Base-by-base conservation (phyloP, 1,140 invertebrate genomes). In the Trichonephila inaurata region DNA sequence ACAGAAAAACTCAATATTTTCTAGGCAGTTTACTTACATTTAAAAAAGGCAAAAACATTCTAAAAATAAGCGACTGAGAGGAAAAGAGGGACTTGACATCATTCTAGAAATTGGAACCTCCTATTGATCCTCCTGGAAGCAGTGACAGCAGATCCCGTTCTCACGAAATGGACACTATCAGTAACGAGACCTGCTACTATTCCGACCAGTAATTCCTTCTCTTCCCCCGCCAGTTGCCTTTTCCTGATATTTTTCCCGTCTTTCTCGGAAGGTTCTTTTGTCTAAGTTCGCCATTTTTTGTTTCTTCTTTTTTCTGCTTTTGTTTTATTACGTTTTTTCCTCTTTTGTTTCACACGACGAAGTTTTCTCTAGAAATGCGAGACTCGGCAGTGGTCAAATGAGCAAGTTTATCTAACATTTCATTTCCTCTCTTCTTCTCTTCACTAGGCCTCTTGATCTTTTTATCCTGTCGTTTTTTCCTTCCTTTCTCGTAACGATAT, bases 101-200 rank as follows among this genome's bases (percentile, higher is more conserved):
- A 33, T 33, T 33, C 72, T 28, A 77, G 72, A 77, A 77, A 77
- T 77, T 77, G 72, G 72, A 77, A 77, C 72, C 72, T 77, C 72
- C 72, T 77, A 77, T 77, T 77, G 72, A 77, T 77, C 62, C 72
- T 18, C 28, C 28, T 14, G 16, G 18, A 40, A 77, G 72, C 24
- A 77, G 72, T 77, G 72, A 77, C 72, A 77, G 72, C 72, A 77
- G 72, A 77, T 77, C 33, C 33, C 72, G 33, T 77, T 77, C 72
- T 77, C 72, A 77, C 72, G 72, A 77, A 28, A 77, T 77, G 72
- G 72, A 77, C 72, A 77, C 72, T 77, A 77, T 77, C 72, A 40
- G 72, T 77, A 77, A 77, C 72, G 72, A 77, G 72, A 19, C 28
- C 72, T 40, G 72, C 72, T 77, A 77, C 72, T 40, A 77, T 77